Conservation (phyloP, 2,113 vertebrate species). For the Zosterops pallidus region DNA sequence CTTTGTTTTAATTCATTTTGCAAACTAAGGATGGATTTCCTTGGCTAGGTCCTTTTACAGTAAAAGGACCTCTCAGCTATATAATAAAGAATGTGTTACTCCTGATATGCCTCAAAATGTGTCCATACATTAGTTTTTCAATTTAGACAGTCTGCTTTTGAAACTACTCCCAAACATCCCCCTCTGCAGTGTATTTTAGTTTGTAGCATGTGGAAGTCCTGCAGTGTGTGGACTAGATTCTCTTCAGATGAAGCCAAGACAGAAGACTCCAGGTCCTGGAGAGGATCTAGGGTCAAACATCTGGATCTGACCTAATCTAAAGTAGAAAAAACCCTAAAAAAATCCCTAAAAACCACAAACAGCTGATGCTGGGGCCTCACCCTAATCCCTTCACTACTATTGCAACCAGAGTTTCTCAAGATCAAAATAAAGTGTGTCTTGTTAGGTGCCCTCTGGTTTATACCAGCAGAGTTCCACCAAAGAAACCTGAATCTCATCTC, state of each 20-base stretch:
- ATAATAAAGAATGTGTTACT: not conserved
- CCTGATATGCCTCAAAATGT: not conserved
- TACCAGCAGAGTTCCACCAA: not conserved
- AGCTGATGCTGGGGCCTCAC: not conserved
- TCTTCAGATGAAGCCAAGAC: not conserved
- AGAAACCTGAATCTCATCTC: not conserved
- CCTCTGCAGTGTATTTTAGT: not conserved
- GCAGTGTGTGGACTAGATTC: not conserved
- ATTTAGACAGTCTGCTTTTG: not conserved
- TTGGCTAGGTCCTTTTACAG: not conserved
- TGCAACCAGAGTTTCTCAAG: not conserved
- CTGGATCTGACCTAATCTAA: not conserved
- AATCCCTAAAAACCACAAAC: not conserved
- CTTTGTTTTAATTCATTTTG: not conserved
- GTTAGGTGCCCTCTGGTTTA: not conserved
- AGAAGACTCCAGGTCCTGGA: not conserved
- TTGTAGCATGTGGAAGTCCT: fast-evolving
- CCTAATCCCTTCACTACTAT: not conserved
- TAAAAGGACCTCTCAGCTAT: not conserved
- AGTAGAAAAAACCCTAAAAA: not conserved
- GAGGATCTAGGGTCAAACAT: not conserved
- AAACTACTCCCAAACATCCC: not conserved
- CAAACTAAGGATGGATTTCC: not conserved
- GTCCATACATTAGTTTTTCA: not conserved
- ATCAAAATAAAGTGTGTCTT: not conserved